Evolutionary conservation across 2,797 vertebrate species (phyloP).

Genomic region (Clarias fuscus): DNA sequence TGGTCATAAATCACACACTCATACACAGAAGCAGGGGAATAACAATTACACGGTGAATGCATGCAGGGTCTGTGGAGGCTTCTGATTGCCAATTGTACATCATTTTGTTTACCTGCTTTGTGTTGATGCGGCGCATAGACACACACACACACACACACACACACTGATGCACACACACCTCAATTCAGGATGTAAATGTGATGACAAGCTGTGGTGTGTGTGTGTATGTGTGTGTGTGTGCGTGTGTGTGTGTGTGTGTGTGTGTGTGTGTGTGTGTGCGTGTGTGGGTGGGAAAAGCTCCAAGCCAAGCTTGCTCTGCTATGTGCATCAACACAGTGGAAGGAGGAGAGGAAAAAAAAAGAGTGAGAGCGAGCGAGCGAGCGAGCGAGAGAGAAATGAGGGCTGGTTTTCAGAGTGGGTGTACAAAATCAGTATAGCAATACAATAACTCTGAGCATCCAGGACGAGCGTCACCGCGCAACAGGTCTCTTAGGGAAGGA

Average conservation of each 20-base stretch:
- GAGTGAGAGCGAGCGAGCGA: constrained; percentile 3
- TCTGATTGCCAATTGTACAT: constrained; percentile 34
- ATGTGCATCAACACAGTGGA: constrained; percentile 35
- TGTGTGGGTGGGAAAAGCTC: constrained; percentile 53
- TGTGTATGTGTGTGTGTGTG: constrained; percentile 30
- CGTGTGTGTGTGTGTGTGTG: constrained; percentile 33
- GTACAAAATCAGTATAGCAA: constrained; percentile 31
- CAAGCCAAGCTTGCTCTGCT: constrained; percentile 46
- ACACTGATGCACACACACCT: constrained; percentile 31
- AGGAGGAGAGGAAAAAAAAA: constrained; percentile 22
- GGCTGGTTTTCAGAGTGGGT: constrained; percentile 36
- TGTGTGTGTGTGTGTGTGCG: constrained; percentile 4
- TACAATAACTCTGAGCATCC: constrained; percentile 36
- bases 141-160: constrained; percentile 29
- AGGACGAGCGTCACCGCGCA: constrained; percentile 22
- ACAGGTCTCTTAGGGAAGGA: constrained; percentile 32
- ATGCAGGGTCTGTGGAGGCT: neutral
- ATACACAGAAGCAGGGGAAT: neutral
- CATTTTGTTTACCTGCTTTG: constrained; percentile 30
- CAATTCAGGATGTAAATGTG: constrained; percentile 46
- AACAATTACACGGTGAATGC: neutral
- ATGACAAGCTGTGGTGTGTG: constrained; percentile 43
- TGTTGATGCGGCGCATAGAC: constrained; percentile 1
- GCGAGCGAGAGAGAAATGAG: constrained; percentile 23
- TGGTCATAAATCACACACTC: constrained; percentile 35